Conservation (phyloP, 1,140 invertebrate species). For the Ephestia elutella region DNA sequence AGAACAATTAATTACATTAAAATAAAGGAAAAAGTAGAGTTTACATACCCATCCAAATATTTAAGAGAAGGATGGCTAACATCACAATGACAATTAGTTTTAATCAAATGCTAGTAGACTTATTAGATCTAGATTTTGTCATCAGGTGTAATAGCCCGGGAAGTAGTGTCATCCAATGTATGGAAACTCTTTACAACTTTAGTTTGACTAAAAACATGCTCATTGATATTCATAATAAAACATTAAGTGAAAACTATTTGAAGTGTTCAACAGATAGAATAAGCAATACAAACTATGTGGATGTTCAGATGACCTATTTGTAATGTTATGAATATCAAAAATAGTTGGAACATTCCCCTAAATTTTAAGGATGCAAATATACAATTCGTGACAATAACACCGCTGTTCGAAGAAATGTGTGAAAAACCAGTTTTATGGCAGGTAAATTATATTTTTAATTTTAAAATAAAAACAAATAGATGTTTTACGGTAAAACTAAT, state of each 20-base stretch:
- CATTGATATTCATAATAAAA: slow-evolving; percentile 9
- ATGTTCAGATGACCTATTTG: neutral
- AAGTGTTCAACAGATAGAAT: neutral
- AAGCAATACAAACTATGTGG: neutral
- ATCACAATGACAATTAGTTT: too few species aligned
- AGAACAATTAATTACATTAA: too few species aligned
- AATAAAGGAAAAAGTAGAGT: slow-evolving; percentile 9
- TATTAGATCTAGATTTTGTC: too few species aligned
- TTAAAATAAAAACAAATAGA: too few species aligned
- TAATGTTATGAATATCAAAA: neutral
- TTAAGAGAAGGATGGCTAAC: slow-evolving; percentile 91
- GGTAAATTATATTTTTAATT: too few species aligned
- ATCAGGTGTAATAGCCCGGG: too few species aligned
- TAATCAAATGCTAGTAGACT: too few species aligned
- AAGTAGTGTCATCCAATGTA: too few species aligned
- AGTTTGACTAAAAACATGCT: slow-evolving; percentile 19
- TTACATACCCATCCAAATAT: slow-evolving; percentile 93
- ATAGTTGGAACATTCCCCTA: neutral
- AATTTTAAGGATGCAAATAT: neutral
- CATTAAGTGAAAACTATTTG: slow-evolving; percentile 1
- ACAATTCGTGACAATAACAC: too few species aligned
- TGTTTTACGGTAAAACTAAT: too few species aligned
- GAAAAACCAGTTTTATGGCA: too few species aligned
- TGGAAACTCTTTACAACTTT: slow-evolving; percentile 27
- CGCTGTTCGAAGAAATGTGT: too few species aligned